A percentile compares a stretch with the other conserved stretches of the same genome.
These are phyloP conservation scores for Hypomecis punctinalis DNA, from an alignment of 2,888 invertebrate genomes.

Conservation along the genomic window DNA sequence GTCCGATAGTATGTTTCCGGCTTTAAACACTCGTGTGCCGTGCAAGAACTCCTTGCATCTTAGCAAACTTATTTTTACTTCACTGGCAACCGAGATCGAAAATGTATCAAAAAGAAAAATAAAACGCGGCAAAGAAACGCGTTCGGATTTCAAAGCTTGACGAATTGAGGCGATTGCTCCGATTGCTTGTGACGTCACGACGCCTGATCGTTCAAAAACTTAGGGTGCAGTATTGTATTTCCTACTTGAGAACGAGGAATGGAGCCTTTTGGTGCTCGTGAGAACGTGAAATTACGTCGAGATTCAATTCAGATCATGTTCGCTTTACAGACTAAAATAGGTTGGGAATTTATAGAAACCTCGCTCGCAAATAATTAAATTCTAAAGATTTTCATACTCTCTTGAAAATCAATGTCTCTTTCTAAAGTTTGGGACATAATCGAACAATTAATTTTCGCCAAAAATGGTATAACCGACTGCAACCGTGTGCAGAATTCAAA, in stretches of 20 bases:
- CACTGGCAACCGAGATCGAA: conserved; percentile 43
- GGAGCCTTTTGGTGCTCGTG: conserved; percentile 56
- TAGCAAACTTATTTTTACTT: conserved; percentile 17
- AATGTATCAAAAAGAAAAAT: conserved; percentile 45
- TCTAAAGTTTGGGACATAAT: too few relatives aligned
- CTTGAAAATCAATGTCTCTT: too few relatives aligned
- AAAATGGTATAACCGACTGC: too few relatives aligned
- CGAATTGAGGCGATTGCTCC: conserved; percentile 67
- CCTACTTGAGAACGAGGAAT: conserved; percentile 42
- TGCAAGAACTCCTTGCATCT: background rate
- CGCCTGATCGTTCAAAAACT: conserved; percentile 47
- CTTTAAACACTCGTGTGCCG: too few relatives aligned
- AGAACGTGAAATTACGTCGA: conserved; percentile 53
- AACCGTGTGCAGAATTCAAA: too few relatives aligned
- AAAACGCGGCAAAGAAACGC: conserved; percentile 53
- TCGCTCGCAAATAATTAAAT: too few relatives aligned
- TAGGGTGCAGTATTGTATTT: conserved; percentile 58
- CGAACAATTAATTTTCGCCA: too few relatives aligned
- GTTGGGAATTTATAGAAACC: conserved; percentile 4
- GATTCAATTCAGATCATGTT: conserved; percentile 37
- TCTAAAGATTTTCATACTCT: too few relatives aligned
- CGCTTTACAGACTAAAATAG: conserved; percentile 7
- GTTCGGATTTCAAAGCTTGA: conserved; percentile 68
- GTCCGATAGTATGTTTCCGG: too few relatives aligned
- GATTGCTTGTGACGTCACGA: conserved; percentile 50